Evolutionary conservation across 30 jellyfish, hydroid and myxozoan species (phyloP).

Genomic region (Chironex yamaguchii): DNA sequence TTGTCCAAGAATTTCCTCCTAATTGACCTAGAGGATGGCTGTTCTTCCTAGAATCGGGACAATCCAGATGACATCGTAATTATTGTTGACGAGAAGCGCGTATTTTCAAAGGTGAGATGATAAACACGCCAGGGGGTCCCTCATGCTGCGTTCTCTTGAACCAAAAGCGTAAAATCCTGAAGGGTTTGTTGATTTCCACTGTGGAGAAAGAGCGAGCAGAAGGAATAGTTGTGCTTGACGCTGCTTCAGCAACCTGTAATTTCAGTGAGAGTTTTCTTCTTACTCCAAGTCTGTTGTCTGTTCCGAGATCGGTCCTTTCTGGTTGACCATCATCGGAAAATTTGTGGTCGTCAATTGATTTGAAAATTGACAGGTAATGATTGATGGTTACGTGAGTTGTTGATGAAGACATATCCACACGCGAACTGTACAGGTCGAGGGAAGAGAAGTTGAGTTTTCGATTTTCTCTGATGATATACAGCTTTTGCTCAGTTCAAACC

Average conservation of each 20-base stretch:
- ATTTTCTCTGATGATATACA: not conserved
- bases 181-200: conserved; percentile 56
- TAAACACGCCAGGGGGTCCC: conserved; percentile 88
- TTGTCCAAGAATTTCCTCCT: not conserved
- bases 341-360: conserved; percentile 82
- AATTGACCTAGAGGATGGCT: not conserved
- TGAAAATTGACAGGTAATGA: conserved; percentile 71
- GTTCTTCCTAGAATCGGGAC: not conserved
- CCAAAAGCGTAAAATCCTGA: conserved; percentile 84
- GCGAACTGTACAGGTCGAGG: not conserved
- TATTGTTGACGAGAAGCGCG: conserved; percentile 85
- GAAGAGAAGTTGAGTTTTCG: not conserved
- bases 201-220: conserved; percentile 47
- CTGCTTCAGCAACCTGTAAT: conserved; percentile 22
- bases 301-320: not conserved
- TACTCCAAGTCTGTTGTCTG: not conserved
- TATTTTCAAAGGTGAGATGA: conserved; percentile 82
- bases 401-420: conserved; percentile 81
- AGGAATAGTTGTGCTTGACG: conserved; percentile 51
- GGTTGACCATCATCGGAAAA: conserved; percentile 5
- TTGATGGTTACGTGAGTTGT: conserved; percentile 81
- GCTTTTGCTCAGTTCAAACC: conserved; percentile 2
- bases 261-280: not conserved
- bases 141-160: conserved; percentile 82
- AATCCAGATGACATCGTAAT: conserved; percentile 16